Evolutionary conservation across 2,888 invertebrate genomes (phyloP), one percentile per base, ranked within the genome.

Genomic region (Chelonus formosanus): DNA sequence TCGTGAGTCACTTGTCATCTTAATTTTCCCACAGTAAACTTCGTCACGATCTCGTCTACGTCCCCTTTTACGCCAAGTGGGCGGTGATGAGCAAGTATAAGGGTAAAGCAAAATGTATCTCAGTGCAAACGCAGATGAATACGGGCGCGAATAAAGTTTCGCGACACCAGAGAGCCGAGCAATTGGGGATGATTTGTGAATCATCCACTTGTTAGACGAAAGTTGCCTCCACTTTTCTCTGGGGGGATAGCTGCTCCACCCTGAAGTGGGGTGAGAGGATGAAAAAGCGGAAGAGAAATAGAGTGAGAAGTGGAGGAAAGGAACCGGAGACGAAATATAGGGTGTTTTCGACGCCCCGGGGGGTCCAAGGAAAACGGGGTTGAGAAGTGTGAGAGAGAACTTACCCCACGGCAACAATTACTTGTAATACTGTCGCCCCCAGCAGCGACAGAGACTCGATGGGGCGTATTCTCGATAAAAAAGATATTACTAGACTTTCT

Each of bases 171-270:
- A 35, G 53, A 59, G 47, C 10, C 67, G 59, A 61, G 72, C 72
- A 74, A 76, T 76, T 75, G 74, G 77, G 76, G 76, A 78, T 80
- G 81, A 80, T 81, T 80, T 76, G 79, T 81, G 81, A 81, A 80
- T 82, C 81, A 81, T 79, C 79, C 81, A 80, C 80, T 81, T 80
- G 80, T 81, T 79, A 81, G 77, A 76, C 77, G 75, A 78, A 79
- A 80, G 76, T 80, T 81, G 70, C 75, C 73, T 52, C 48, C 61
- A 62, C 75, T 60, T 58, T 57, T 45, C 40, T 45, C 47, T 52
- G 50, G 57, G 43, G 52, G 31, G 48, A n/a, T 36, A 61, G 57
- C 10, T 54, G 34, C 53, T 40, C 55, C 54, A 20, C 57, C 43
- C 48, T 35, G 43, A 32, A 52, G 52, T 40, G 53, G 31, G 36